Conservation (phyloP, 2,797 vertebrate genomes). For the Sebastiscus tertius region DNA sequence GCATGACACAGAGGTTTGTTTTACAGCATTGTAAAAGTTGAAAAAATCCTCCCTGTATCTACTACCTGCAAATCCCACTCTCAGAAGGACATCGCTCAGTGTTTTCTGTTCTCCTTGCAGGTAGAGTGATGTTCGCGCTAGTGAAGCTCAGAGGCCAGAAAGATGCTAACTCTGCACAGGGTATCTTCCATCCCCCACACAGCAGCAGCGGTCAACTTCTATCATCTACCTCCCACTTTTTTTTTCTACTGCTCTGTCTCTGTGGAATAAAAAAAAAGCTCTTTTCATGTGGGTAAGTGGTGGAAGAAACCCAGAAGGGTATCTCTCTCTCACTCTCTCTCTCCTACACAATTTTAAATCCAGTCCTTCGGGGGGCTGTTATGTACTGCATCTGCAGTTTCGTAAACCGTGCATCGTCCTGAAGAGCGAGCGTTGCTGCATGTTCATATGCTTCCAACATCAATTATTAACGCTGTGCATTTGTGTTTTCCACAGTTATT, state of each 20-base stretch:
- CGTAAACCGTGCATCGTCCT: slow-evolving; percentile 36
- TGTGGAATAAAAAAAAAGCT: slow-evolving; percentile 50
- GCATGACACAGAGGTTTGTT: slow-evolving; percentile 12
- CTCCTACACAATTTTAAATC: slow-evolving; percentile 38
- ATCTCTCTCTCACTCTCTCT: slow-evolving; percentile 10
- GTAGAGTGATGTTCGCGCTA: slow-evolving; percentile 1
- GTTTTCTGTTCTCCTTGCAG: slow-evolving; percentile 17
- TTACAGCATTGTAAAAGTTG: slow-evolving; percentile 2
- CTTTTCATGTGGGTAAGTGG: slow-evolving; percentile 59
- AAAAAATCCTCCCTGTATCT: slow-evolving; percentile 26
- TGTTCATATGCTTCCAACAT: slow-evolving; percentile 18
- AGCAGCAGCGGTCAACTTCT: slow-evolving; percentile 33
- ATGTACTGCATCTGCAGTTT: slow-evolving; percentile 51
- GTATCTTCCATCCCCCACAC: slow-evolving; percentile 36
- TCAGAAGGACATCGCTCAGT: slow-evolving; percentile 10
- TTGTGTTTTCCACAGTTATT: slow-evolving; percentile 8
- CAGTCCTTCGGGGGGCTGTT: slow-evolving; percentile 40
- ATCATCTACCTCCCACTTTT: slow-evolving; percentile 19
- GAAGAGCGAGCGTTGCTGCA: slow-evolving; percentile 19
- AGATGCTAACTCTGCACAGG: slow-evolving; percentile 50
- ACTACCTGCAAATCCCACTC: background rate
- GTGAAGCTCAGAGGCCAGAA: slow-evolving; percentile 38
- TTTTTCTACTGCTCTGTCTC: slow-evolving; percentile 39
- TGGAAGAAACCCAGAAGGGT: slow-evolving; percentile 42
- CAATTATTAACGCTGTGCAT: slow-evolving; percentile 45